Base-by-base conservation (phyloP, 2,797 vertebrate species). In the Vireo griseus region DNA sequence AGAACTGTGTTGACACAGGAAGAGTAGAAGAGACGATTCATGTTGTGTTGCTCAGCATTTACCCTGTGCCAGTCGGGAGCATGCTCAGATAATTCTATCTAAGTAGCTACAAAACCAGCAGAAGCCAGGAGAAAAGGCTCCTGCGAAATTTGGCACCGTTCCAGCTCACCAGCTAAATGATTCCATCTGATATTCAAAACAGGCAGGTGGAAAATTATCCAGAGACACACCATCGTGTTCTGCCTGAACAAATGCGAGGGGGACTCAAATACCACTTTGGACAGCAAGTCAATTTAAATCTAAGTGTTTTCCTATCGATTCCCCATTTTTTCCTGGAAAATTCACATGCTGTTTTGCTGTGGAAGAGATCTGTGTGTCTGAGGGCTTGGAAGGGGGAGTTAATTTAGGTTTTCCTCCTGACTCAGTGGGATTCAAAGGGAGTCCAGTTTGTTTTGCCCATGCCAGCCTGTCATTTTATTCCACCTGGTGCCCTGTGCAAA, bases 131-230 rank as follows among this genome's bases (percentile, higher is more conserved):
- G 91, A 69, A 96, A 92, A 92, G 31, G 59, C 73, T 94, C 52
- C 88, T 76, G 61, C 17, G 79, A 82, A 74, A 92, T 65, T 25
- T 89, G 92, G 86, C 71, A 39, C 25, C 22, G 20, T 57, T 90
- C 77, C 77, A 92, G 50, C 39, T 91, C 74, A 44, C 62, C 72
- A 85, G 76, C 74, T 50, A 81, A 85, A 90, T 55, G 51, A 75
- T 65, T 77, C 97, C 92, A 87, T 91, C 42, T 91, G 92, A 97
- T 85, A 96, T 89, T 81, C 86, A 74, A 91, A 96, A 89, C 88
- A 96, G 91, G 82, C 94, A 96, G 95, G 95, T 96, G 95, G 94
- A 81, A 90, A 96, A 96, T 92, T 92, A 93, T 77, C 88, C 93
- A 83, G 95, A 80, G 75, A 81, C 87, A 62, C 67, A 55, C 66